Evolutionary conservation across 1,140 invertebrate species (phyloP).

Genomic region (Drosophila equinoxialis): DNA sequence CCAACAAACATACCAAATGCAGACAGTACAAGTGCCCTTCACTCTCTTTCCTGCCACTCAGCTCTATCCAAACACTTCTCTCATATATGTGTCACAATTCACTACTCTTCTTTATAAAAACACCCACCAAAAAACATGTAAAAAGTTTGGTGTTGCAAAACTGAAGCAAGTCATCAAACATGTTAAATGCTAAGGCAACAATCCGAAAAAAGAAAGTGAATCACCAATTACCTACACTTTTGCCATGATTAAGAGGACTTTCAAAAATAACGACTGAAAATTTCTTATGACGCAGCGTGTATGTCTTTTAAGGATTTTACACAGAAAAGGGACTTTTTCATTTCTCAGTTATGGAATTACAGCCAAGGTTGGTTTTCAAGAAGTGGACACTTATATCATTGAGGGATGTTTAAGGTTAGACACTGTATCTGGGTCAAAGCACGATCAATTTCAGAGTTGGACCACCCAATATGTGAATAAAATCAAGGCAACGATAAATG

Average conservation of each 20-base stretch:
- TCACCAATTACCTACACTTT: neutral
- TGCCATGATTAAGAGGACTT: neutral
- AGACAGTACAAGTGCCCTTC: constrained; percentile 36
- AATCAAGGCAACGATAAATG: constrained; percentile 53
- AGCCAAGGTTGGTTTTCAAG: too few species aligned
- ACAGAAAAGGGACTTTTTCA: too few species aligned
- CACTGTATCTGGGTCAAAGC: constrained; percentile 16
- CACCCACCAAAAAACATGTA: neutral
- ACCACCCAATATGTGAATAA: constrained; percentile 57
- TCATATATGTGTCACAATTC: constrained; percentile 30
- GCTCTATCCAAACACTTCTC: constrained; percentile 33
- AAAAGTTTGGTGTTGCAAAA: neutral
- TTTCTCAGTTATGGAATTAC: too few species aligned
- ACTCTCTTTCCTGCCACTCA: neutral
- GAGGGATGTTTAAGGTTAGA: neutral
- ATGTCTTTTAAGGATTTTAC: too few species aligned
- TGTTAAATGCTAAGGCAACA: too few species aligned
- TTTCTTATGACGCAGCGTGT: too few species aligned
- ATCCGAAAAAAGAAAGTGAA: too few species aligned
- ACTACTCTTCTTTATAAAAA: neutral
- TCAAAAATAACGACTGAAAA: too few species aligned
- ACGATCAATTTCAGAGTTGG: constrained; percentile 61
- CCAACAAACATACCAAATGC: constrained; percentile 47
- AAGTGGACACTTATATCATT: too few species aligned
- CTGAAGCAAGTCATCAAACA: too few species aligned